Evolutionary conservation across 2,888 invertebrate genomes (phyloP), one percentile per base, ranked within the genome.

Genomic region (Dasypolia templi): DNA sequence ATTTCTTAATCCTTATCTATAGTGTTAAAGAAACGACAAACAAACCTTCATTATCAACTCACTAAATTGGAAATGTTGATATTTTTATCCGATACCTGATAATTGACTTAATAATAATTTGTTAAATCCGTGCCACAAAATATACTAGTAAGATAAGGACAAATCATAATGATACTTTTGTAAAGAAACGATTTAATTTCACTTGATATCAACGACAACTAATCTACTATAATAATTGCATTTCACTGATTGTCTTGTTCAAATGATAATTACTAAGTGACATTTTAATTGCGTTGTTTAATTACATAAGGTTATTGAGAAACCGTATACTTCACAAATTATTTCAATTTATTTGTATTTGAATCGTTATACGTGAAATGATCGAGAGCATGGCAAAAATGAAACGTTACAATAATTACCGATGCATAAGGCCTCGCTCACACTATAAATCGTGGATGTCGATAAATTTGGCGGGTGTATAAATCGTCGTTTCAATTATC

Each of bases 401-500:
- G 87, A 89, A 88, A 87, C 85, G 87, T 88, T 88, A 86, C 86
- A 86, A 86, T 87, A 86, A 88, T 89, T 91, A 88, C 85, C 84
- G 82, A 86, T 83, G 87, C 83, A 82, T 87, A 88, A 89, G 87
- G 88, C 86, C 81, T 87, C 81, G 86, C 87, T 88, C 88, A 86
- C 88, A 88, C 90, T 92, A 93, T 95, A 95, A 94, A 95, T 95
- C 90, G 93, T 88, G 86, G 86, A 88, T 93, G 93, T 94, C 95
- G 93, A 95, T 95, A 96, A 95, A 95, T 95, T 95, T 93, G 94
- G 95, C 93, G 93, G 91, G 93, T 91, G 91, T 93, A 95, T 95
- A 95, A 95, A 95, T 95, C 95, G 94, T 92, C 92, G 93, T 95
- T 95, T 96, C 95, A 96, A 96, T 95, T 96, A 96, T 94, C 90